Base-by-base conservation (phyloP, 2,888 invertebrate genomes). In the Stenodera caucasica region DNA sequence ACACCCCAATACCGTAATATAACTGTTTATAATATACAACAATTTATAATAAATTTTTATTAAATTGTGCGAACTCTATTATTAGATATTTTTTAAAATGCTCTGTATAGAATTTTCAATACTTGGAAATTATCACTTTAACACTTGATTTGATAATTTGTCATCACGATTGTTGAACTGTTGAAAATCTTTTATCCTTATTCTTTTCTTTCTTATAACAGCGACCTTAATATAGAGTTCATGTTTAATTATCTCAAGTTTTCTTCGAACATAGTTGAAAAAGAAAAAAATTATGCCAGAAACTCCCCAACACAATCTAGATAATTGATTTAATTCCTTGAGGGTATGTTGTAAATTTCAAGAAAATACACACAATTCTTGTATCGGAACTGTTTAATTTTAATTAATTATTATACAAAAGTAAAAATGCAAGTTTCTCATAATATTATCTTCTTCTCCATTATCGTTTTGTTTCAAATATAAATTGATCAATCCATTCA, bases 161-260 rank as follows among this genome's bases (percentile, higher is more conserved):
- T n/a, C 14, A 4, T 35, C 35, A n/a, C 1, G 3, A 35, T 35
- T 35, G 0, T 14, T 35, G 14, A 14, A n/a, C 11, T 33, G 4
- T 33, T 12, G n/a, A n/a, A 5, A 33, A 33, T n/a, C n/a, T n/a
- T n/a, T n/a, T n/a, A n/a, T n/a, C n/a, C 9, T 35, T 5, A 7
- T 53, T 61, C 53, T 50, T 61, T 61, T 57, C 51, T 61, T 55
- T 40, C 29, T 37, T 33, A n/a, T n/a, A n/a, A n/a, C n/a, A n/a
- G n/a, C n/a, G n/a, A n/a, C n/a, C n/a, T n/a, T n/a, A n/a, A n/a
- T 33, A 1, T 12, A 3, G 33, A n/a, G 4, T 35, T 8, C 7
- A 5, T 37, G 37, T 37, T 37, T 35, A 37, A 37, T 37, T 37
- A 2, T 37, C n/a, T 37, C 15, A 37, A 37, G 35, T 14, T 15